These are phyloP conservation scores for Scytalopus superciliaris DNA, from an alignment of 2,113 vertebrate genomes.

Conservation along the genomic window DNA sequence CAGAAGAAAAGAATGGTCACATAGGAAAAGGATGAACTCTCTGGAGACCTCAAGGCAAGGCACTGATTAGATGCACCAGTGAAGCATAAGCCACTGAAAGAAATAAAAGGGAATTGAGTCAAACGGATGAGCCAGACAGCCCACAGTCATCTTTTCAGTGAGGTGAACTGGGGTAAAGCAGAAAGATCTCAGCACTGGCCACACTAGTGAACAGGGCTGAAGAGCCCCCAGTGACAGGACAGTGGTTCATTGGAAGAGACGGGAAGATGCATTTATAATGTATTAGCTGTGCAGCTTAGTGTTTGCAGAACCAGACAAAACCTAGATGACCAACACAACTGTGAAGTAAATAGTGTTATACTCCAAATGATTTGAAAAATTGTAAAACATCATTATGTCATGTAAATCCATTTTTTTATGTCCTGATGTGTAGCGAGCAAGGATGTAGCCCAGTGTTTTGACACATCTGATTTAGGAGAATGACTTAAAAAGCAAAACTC, in stretches of 20 bases:
- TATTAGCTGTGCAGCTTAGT: background rate
- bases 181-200: background rate
- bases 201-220: background rate
- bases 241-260: background rate
- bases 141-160: background rate
- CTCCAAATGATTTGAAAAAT: background rate
- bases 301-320: background rate
- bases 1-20: background rate
- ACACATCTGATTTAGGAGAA: background rate
- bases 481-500: background rate
- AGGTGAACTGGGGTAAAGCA: background rate
- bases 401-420: background rate
- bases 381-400: background rate
- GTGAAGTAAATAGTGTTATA: background rate
- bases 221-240: background rate
- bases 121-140: background rate
- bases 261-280: background rate
- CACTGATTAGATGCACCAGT: background rate
- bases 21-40: background rate
- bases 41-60: slow-evolving; percentile 12
- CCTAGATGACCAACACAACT: background rate
- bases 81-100: background rate
- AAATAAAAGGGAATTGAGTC: background rate
- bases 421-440: background rate
- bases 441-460: background rate